Conservation (phyloP, 2,797 vertebrate genomes). For the Chaetophractus vellerosus region DNA sequence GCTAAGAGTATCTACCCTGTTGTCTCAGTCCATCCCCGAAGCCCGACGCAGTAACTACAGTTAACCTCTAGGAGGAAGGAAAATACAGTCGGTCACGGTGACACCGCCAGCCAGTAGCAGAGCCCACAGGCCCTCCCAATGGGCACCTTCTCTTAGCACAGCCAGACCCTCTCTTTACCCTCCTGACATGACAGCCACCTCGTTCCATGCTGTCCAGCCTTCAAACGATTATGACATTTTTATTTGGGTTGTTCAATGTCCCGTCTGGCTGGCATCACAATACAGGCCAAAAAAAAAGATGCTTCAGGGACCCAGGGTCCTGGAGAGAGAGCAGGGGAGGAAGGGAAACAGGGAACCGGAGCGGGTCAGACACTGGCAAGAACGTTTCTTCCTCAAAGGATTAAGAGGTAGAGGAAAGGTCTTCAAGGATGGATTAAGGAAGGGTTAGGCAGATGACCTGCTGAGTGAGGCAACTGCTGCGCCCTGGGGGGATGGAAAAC, state of each 20-base stretch:
- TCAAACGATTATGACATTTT: not conserved
- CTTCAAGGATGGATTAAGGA: not conserved
- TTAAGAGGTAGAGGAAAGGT: not conserved
- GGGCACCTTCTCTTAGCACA: no score
- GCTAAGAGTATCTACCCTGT: not conserved
- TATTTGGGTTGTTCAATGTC: not conserved
- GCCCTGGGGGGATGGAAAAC: not conserved
- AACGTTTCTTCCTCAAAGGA: not conserved
- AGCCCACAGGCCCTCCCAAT: not conserved
- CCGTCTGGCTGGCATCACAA: not conserved
- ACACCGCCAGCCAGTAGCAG: not conserved
- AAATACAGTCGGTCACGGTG: not conserved
- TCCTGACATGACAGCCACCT: accelerated
- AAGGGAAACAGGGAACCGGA: not conserved
- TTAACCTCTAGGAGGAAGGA: not conserved
- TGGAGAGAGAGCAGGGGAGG: not conserved
- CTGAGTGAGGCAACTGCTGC: accelerated
- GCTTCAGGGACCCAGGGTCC: not conserved
- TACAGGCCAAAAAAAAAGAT: not conserved
- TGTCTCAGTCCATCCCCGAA: not conserved
- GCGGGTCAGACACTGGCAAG: not conserved
- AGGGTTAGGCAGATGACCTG: not conserved
- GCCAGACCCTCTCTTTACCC: not conserved
- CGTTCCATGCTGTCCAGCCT: not conserved
- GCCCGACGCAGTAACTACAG: accelerated